A percentile compares a stretch with the other conserved stretches of the same genome.
phyloP scores from a whole-genome alignment of 1,140 invertebrate species.

The Aphaenogaster ashmeadi region DNA sequence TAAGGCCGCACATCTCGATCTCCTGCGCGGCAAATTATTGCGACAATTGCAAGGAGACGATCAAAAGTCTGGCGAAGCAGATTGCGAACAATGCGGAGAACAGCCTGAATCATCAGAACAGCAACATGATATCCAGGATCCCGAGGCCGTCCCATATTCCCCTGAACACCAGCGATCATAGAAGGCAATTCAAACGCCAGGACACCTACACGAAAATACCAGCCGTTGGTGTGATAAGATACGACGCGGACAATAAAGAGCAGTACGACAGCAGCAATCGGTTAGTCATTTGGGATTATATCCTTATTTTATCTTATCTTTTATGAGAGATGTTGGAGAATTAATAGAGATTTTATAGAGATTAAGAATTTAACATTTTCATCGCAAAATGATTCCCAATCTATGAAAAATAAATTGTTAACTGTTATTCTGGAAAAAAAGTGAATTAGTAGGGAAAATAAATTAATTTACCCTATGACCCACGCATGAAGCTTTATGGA shows the following conservation, averaged over 20 bases:
- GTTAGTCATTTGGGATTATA: conserved; percentile 69
- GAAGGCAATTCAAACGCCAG: conserved; percentile 82
- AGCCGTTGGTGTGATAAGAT: conserved; percentile 77
- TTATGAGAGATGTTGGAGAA: not conserved
- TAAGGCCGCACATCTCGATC: conserved; percentile 87
- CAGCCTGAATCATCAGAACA: conserved; percentile 76
- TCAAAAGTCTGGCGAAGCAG: conserved; percentile 85
- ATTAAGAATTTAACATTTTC: not conserved
- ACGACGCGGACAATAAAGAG: conserved; percentile 83
- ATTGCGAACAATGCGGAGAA: conserved; percentile 77
- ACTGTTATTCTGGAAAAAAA: not conserved
- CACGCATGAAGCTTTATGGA: not conserved
- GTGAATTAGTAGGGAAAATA: not conserved
- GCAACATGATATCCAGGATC: conserved; percentile 80
- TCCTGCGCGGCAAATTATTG: conserved; percentile 89
- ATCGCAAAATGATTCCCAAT: not conserved
- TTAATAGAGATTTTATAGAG: not conserved
- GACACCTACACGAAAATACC: conserved; percentile 84
- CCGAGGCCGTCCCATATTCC: conserved; percentile 82
- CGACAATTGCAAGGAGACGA: conserved; percentile 90
- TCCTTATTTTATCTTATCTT: not conserved
- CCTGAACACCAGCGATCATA: conserved; percentile 76
- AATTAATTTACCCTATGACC: not conserved
- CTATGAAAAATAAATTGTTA: not conserved
- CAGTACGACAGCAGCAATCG: conserved; percentile 80